phyloP scores from a whole-genome alignment of 2,113 vertebrate genomes.

The Scartelaos histophorus region DNA sequence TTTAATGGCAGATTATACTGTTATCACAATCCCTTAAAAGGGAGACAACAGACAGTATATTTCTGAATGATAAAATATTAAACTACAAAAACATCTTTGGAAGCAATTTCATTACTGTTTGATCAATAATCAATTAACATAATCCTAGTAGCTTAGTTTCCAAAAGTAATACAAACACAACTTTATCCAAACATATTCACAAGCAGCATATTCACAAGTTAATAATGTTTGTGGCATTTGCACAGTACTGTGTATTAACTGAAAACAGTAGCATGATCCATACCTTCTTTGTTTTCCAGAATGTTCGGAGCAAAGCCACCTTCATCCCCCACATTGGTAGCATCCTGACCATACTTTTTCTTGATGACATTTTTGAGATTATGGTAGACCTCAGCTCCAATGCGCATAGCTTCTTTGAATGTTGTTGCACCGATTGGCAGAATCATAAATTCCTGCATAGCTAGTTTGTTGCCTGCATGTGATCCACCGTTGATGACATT shows the following conservation, averaged over 20 bases:
- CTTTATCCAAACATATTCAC: too few relatives aligned
- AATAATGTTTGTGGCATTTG: not conserved
- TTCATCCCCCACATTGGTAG: slow-evolving; percentile 95
- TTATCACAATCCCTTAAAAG: too few relatives aligned
- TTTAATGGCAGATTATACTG: not conserved
- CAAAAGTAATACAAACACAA: too few relatives aligned
- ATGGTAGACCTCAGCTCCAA: slow-evolving; percentile 96
- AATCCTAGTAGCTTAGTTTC: too few relatives aligned
- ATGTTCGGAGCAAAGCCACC: slow-evolving; percentile 98
- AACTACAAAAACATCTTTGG: too few relatives aligned
- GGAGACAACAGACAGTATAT: too few relatives aligned
- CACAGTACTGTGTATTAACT: not conserved
- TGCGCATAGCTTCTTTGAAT: slow-evolving; percentile 95
- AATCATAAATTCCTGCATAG: slow-evolving; percentile 99
- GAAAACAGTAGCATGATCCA: not conserved
- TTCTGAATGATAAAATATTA: too few relatives aligned
- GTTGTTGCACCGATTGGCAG: slow-evolving; percentile 86
- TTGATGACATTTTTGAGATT: slow-evolving; percentile 97
- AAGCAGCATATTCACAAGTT: too few relatives aligned
- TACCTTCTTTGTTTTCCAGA: slow-evolving; percentile 96
- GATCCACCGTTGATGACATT: slow-evolving; percentile 98
- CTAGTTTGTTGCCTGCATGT: slow-evolving; percentile 96
- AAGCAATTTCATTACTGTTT: too few relatives aligned
- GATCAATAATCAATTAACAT: too few relatives aligned
- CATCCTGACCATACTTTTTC: slow-evolving; percentile 95